Evolutionary conservation across 53 echinoderm and acorn worm genomes (phyloP), one percentile per base, ranked within the genome.

Genomic region (Apostichopus leukothele): DNA sequence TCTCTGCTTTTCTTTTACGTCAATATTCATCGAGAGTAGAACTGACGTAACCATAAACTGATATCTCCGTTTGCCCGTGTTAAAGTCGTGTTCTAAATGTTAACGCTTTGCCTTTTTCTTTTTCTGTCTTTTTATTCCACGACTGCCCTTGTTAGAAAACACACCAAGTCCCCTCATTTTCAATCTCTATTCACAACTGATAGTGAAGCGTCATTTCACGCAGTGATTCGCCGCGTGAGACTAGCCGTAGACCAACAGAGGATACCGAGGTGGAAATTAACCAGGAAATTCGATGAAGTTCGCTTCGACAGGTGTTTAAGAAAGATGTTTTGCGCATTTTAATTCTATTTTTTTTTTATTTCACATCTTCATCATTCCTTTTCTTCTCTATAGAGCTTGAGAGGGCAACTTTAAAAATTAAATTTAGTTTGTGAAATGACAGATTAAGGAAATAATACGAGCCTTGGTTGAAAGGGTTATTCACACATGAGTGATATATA

Each of bases 311-410:
- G 76, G 76, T 76, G 76, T 76, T 76, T 76, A 76, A 76, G 76
- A 76, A 76, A 76, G 76, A 76, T 76, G 76, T 76, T 76, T 76
- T 76, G 76, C 76, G 76, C 76, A 76, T 76, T 76, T 21, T 76
- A 76, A 76, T 76, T 76, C 76, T 76, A 76, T 76, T 76, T 76
- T 75, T 27, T 75, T 39, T 75, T 75, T 75, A 18, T 75, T 10
- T 39, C 39, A 39, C 39, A 39, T 39, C 39, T 74, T 76, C 51
- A 39, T 50, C 76, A 76, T 76, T 25, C 39, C n/a, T 71, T 71
- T 63, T 63, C 63, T 63, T 16, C 16, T 18, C 20, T 71, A 14
- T 71, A 71, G 13, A 18, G 71, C 71, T 71, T 71, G 13, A 71
- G 71, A 71, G 71, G 71, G 71, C 71, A 71, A 71, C 18, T 71